Conservation (phyloP, 2,888 invertebrate genomes). For the Pterostichus niger region DNA sequence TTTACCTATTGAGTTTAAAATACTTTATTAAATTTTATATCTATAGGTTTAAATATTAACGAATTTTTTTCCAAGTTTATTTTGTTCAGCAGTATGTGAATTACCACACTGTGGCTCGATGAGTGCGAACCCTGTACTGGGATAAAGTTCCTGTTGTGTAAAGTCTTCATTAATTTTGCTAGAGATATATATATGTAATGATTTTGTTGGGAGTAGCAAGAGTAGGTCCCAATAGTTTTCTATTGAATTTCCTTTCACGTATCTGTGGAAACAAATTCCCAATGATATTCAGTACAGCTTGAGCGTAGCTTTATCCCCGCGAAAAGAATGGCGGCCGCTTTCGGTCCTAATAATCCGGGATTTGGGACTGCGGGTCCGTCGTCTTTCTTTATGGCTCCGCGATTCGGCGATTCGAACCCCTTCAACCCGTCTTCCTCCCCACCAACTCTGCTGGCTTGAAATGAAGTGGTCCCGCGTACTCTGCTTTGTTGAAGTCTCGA, state of each 20-base stretch:
- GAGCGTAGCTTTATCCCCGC: slow-evolving; percentile 21
- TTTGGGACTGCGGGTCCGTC: slow-evolving; percentile 40
- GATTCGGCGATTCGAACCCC: slow-evolving; percentile 21
- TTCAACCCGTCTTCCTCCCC: neutral
- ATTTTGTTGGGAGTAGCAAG: too few species aligned
- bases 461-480: slow-evolving; percentile 45
- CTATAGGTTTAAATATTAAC: too few species aligned
- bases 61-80: too few species aligned
- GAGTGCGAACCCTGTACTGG: too few species aligned
- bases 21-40: too few species aligned
- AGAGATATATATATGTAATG: too few species aligned
- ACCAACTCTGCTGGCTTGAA: neutral
- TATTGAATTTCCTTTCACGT: slow-evolving; percentile 34
- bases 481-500: slow-evolving; percentile 42
- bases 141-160: too few species aligned
- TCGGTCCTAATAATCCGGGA: slow-evolving; percentile 54
- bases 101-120: too few species aligned
- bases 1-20: too few species aligned
- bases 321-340: slow-evolving; percentile 48
- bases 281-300: slow-evolving; percentile 40
- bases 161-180: too few species aligned
- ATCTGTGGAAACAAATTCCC: slow-evolving; percentile 41
- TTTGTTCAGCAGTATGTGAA: too few species aligned
- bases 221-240: too few species aligned
- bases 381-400: slow-evolving; percentile 53